Evolutionary conservation across 2,888 invertebrate species (phyloP), one percentile per base, ranked within the genome.

Genomic region (Subacronicta megacephala): DNA sequence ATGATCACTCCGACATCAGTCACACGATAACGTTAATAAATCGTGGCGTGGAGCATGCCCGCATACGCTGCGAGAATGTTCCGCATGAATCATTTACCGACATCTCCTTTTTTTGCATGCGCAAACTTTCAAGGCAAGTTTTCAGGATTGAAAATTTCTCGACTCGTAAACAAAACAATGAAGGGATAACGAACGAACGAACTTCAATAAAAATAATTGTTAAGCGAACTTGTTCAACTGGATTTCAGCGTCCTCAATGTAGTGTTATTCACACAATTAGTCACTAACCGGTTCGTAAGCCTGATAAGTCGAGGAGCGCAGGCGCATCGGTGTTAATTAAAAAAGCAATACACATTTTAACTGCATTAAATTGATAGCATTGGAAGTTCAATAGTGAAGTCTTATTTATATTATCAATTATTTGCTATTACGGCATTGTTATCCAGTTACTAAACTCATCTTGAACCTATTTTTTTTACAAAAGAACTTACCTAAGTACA

Each of bases 211-310:
- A 70, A 62, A 57, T 66, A 69, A 64, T 60, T 75, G 41, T 41
- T 40, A 60, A 62, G 59, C 10, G 38, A 72, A 74, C 78, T 64
- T 46, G 78, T 64, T 63, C 57, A 73, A 75, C 78, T 71, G 49
- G 78, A 75, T 70, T 75, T 78, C 70, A 70, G 62, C 68, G 80
- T 66, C 62, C 77, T 69, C 71, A 71, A 80, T 81, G 58, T 40
- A 44, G 67, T 62, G 54, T 76, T 67, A 75, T 72, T 76, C 58
- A 65, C 61, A 66, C 52, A 63, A 65, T 78, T 71, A 74, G 45
- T 77, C 74, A 74, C 46, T 40, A 64, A 75, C 77, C 61, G 51
- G 78, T 74, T 66, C 37, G 7, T 41, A 55, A 42, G 18, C 47
- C 36, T 16, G 61, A 56, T 60, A 62, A 57, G 17, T 50, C 51